Conservation (phyloP, 2,113 vertebrate species). For the Phalacrocorax brasilianus region DNA sequence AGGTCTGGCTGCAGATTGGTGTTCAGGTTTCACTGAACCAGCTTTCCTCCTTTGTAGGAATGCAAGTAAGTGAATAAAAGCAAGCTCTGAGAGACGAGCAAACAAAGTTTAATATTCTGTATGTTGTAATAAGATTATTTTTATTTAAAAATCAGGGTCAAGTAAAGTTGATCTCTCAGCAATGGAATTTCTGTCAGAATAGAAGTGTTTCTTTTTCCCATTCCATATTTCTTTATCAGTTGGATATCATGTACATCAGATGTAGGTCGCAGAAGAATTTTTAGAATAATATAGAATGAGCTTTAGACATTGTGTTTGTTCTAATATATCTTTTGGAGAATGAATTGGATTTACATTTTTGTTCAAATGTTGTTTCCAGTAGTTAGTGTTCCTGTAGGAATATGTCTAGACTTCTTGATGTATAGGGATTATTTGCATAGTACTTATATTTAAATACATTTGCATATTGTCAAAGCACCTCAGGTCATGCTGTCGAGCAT, state of each 20-base stretch:
- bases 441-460: neutral
- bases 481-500: neutral
- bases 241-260: neutral
- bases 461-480: neutral
- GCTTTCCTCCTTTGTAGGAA: neutral
- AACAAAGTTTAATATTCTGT: neutral
- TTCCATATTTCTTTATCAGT: neutral
- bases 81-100: neutral
- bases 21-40: neutral
- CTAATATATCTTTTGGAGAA: neutral
- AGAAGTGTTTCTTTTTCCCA: neutral
- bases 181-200: neutral
- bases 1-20: neutral
- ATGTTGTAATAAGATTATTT: neutral
- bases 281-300: neutral
- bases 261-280: neutral
- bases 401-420: conserved; percentile 5
- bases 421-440: neutral
- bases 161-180: neutral
- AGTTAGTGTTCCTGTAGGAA: neutral
- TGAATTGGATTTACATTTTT: neutral
- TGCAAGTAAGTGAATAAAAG: neutral
- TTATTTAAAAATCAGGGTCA: neutral
- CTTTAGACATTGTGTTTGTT: neutral
- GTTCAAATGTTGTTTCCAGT: neutral